phyloP scores from a whole-genome alignment of 1,140 invertebrate genomes.

The Mercenaria mercenaria region DNA sequence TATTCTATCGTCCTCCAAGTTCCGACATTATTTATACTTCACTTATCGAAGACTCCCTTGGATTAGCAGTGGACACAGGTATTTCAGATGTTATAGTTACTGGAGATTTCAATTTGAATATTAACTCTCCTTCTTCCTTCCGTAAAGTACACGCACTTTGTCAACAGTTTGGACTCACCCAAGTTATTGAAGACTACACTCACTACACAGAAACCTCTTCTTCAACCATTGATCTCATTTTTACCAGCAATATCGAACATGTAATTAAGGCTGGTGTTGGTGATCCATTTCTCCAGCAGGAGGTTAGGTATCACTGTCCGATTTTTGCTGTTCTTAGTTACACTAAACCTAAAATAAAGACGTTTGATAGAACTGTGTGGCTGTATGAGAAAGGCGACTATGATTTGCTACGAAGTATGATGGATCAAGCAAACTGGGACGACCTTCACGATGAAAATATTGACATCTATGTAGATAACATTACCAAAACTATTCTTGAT shows the following conservation, averaged over 20 bases:
- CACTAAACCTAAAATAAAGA: not conserved
- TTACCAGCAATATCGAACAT: not conserved
- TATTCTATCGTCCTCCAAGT: not conserved
- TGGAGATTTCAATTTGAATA: not conserved
- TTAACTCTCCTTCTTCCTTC: not conserved
- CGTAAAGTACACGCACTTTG: slow-evolving; percentile 4
- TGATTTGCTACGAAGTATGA: too few species aligned
- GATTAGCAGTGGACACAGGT: not conserved
- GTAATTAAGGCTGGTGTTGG: not conserved
- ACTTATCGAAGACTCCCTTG: not conserved
- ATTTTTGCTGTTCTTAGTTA: not conserved
- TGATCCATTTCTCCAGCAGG: not conserved
- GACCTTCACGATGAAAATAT: not conserved
- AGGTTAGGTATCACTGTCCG: not conserved
- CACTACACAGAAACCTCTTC: not conserved
- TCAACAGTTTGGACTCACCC: not conserved
- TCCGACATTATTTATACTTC: not conserved
- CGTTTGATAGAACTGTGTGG: not conserved
- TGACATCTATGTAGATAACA: not conserved
- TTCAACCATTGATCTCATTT: not conserved
- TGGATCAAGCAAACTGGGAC: not conserved
- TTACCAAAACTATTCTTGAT: not conserved
- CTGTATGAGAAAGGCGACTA: not conserved
- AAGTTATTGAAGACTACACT: not conserved
- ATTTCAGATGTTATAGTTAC: not conserved